Percentiles rank a stretch among this genome's conserved stretches.
Conservation (phyloP, 1,140 invertebrate genomes). For the Trichonephila clavata region DNA sequence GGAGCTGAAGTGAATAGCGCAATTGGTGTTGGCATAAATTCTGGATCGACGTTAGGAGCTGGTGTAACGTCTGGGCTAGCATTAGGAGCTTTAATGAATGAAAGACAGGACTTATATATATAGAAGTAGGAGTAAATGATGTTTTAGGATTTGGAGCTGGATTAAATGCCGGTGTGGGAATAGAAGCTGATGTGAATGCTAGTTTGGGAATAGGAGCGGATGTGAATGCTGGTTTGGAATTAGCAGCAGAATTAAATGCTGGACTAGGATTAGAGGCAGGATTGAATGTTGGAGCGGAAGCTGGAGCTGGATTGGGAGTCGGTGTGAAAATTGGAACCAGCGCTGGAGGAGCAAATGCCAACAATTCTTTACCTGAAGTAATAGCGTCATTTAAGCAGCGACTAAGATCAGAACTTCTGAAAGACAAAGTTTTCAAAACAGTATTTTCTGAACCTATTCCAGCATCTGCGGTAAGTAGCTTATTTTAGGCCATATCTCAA, state of each 20-base stretch:
- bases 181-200: background rate
- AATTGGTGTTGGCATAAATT: background rate
- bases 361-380: background rate
- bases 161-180: background rate
- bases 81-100: background rate
- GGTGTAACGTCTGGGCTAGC: background rate
- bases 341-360: background rate
- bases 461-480: slow-evolving; percentile 2
- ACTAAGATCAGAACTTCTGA: background rate
- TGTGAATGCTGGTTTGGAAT: background rate
- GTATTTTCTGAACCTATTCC: slow-evolving; percentile 57
- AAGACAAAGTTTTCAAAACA: slow-evolving; percentile 42
- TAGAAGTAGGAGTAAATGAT: background rate
- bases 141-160: background rate
- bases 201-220: slow-evolving; percentile 28
- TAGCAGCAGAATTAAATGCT: background rate
- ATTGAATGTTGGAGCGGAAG: background rate
- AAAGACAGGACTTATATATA: background rate
- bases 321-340: background rate
- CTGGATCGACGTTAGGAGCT: background rate
- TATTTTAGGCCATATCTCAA: slow-evolving; percentile 45
- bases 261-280: too few species aligned
- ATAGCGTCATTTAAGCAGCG: slow-evolving; percentile 24
- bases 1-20: background rate
- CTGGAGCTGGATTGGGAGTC: slow-evolving; percentile 1